Base-by-base conservation (phyloP, 2,797 vertebrate species). In the Chaenodraco wilsoni region DNA sequence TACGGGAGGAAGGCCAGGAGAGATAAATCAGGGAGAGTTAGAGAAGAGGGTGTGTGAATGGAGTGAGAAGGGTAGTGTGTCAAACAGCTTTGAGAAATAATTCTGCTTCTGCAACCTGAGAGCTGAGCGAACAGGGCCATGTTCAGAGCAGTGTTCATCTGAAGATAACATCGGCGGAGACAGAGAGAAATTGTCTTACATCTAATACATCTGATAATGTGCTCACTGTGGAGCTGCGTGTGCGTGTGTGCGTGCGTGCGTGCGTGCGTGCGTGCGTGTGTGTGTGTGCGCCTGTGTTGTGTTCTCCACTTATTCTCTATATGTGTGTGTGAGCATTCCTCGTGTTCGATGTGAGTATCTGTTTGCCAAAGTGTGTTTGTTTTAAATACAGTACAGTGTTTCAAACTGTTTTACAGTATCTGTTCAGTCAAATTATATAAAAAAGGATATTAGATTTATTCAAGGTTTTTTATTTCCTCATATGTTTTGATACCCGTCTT, bases 101-200 rank as follows among this genome's bases (percentile, higher is more conserved):
- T 87, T 71, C 81, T 2, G 21, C 23, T 11, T 52, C 58, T 59
- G 69, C 72, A 50, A 48, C 73, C 66, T 61, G 21, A 60, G 68
- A 85, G 61, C 64, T 11, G 74, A 82, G 79, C 54, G 82, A 69
- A 55, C 31, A 9, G 72, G 76, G 79, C 56, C 62, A 60, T 83
- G 79, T 86, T 79, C 5, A 2, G 63, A 68, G 68, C 73, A 49
- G 68, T 69, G 74, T 78, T 88, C 75, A 62, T 78, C 73, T 69
- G 60, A 14, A 78, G 85, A 90, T 86, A 83, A 82, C 80, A 90
- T 88, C 80, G 43, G 46, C 37, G 55, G 27, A 78, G 86, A 82
- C 75, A 19, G 40, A 77, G 71, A 83, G 61, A 56, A 78, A 81
- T 76, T 31, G 33, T 76, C 75, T 65, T 40, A 73, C 83, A 81